These are phyloP conservation scores for Brachirus orientalis DNA, from an alignment of 2,113 vertebrate species.

Conservation along the genomic window DNA sequence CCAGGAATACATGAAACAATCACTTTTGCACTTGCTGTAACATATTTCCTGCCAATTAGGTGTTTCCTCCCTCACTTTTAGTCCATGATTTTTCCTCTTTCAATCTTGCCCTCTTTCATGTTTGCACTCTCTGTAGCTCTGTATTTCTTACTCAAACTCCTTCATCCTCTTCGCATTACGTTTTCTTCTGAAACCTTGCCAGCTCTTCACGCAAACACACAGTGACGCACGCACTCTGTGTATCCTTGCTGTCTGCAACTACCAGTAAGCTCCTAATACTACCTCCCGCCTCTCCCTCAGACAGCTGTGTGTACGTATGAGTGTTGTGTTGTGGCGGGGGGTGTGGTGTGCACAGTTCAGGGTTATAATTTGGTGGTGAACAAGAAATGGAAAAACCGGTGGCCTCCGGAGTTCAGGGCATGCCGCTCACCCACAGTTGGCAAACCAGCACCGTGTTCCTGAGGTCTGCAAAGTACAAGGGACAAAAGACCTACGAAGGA, in stretches of 20 bases:
- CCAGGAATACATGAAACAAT: not conserved
- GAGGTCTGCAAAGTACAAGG: constrained; percentile 76
- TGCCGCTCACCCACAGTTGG: constrained; percentile 63
- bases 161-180: constrained; percentile 31
- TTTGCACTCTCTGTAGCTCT: not conserved
- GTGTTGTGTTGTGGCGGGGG: constrained; percentile 62
- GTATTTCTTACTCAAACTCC: constrained; percentile 6
- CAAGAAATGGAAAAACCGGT: constrained; percentile 64
- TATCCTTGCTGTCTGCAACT: constrained; percentile 48
- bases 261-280: constrained; percentile 49
- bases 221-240: constrained; percentile 52
- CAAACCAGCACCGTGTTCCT: constrained; percentile 69
- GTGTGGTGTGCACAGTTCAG: constrained; percentile 48
- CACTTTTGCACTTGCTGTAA: not conserved
- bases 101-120: not conserved
- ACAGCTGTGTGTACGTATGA: constrained; percentile 69
- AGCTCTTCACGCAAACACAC: constrained; percentile 30
- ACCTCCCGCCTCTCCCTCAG: constrained; percentile 53
- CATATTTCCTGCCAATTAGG: constrained; percentile 9
- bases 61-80: constrained; percentile 4
- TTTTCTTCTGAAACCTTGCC: constrained; percentile 53
- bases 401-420: constrained; percentile 60
- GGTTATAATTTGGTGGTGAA: constrained; percentile 74
- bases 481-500: constrained; percentile 57
- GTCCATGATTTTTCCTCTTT: constrained; percentile 17